These are phyloP conservation scores for Danaus plexippus DNA, from an alignment of 1,140 invertebrate species.

Conservation along the genomic window DNA sequence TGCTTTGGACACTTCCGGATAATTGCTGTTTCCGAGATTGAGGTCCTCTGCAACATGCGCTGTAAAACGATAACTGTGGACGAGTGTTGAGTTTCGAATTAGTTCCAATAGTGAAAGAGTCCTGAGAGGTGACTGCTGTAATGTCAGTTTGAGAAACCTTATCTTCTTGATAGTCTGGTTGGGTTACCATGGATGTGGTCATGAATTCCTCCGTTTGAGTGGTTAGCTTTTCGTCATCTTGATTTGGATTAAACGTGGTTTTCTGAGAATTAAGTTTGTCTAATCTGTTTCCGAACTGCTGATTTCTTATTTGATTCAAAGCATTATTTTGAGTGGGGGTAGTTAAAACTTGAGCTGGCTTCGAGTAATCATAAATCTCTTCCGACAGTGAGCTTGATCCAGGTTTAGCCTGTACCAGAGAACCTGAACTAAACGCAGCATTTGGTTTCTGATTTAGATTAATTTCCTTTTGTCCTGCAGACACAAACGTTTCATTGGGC, in stretches of 20 bases:
- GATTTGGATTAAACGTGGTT: too few species aligned
- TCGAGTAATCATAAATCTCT: conserved; percentile 7
- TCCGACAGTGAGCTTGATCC: conserved; percentile 3
- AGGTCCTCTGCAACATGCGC: conserved; percentile 9
- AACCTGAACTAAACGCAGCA: background rate
- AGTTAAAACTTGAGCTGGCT: conserved; percentile 3
- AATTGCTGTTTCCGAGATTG: background rate
- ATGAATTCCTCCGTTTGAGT: background rate
- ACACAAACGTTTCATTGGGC: background rate
- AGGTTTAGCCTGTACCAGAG: conserved; percentile 7
- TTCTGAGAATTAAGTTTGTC: too few species aligned
- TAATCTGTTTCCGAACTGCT: background rate
- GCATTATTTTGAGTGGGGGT: conserved; percentile 4
- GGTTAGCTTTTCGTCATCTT: too few species aligned
- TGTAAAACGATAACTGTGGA: conserved; percentile 11
- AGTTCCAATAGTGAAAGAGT: conserved; percentile 2
- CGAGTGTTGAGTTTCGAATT: conserved; percentile 2
- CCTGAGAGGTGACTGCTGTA: background rate
- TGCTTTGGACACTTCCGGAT: background rate
- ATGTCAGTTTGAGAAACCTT: background rate
- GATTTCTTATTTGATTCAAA: background rate
- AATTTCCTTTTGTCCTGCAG: background rate
- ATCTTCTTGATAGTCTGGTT: conserved; percentile 3
- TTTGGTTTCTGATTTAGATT: background rate
- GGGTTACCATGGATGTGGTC: background rate